Base-by-base conservation (phyloP, 2,888 invertebrate species). In the Hirudinaria manillensis region DNA sequence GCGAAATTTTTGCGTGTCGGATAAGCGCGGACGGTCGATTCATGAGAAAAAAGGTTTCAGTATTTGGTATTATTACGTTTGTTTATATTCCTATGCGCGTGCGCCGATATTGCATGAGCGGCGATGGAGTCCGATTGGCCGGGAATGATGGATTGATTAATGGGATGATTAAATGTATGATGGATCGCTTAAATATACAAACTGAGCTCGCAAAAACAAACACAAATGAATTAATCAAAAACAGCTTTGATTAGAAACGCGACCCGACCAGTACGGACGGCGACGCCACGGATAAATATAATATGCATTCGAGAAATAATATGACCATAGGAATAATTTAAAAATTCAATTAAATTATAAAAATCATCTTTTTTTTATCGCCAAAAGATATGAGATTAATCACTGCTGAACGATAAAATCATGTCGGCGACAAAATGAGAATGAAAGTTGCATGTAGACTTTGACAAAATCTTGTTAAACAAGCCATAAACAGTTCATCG, bases 91-190 rank as follows among this genome's bases (percentile, higher is more conserved):
- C 45, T 38, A 38, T 70, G 70, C 27, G 27, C 27, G n/a, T 45
- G 34, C 36, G 68, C n/a, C 36, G 36, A 68, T 68, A 36, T 29
- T 68, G 68, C 36, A 68, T 68, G 32, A n/a, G 34, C 68, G 32
- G 32, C 32, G 36, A 68, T 34, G 36, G 32, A 56, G 38, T 45
- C 36, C 27, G 27, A 70, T 70, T 61, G 38, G 65, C 27, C 34
- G 65, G 34, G 61, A 38, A 73, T 73, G 73, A 73, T 73, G 73
- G 73, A 73, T 73, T 61, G 73, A 56, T 73, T 27, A 73, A 61
- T 73, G 61, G 65, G 32, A 34, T 73, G 73, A 73, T 73, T 73
- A 73, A 73, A 73, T 73, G 73, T 27, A 56, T 73, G 73, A 73
- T 73, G n/a, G 73, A 73, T 73, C 36, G 36, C 61, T 73, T 34